Base-by-base conservation (phyloP, 2,888 invertebrate species). In the Luperina nickerlii region DNA sequence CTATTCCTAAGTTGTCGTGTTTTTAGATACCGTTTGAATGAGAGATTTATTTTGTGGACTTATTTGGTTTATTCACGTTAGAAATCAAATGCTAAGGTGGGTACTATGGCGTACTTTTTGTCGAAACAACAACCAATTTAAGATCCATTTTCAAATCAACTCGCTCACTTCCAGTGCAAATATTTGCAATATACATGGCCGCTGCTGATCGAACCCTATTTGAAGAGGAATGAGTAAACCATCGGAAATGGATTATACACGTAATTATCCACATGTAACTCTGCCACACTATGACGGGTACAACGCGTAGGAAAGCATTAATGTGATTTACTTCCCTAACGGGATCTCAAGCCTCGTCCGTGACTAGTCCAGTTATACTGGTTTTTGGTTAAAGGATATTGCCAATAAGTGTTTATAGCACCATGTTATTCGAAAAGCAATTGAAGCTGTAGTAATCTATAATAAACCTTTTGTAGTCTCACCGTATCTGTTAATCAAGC, bases 291-390 rank as follows among this genome's bases (percentile, higher is more conserved):
- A 89, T 89, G 90, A 90, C 90, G 86, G 89, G 87, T 89, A 88
- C 89, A 89, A 84, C 87, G 88, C 86, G 88, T 88, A 90, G 92
- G 91, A 90, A 91, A 90, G 88, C 90, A 90, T 91, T 92, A 91
- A 93, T 92, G 91, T 92, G 93, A 94, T 93, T 93, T 93, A 93
- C 92, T 90, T 88, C 74, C 87, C 89, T 91, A 92, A 91, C 91
- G 91, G 92, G 87, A 92, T 88, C 81, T 81, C 45, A 82, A 82
- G 85, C 75, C 51, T 67, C 74, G 72, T 87, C 85, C 88, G 82
- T 85, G 86, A 81, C 88, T 84, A 81, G 89, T 83, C 87, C 80
- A 86, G 89, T 87, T 85, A 87, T 84, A 89, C 88, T 84, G 86
- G 86, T 87, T 82, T 84, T 79, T 83, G 80, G 89, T 84, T 78